phyloP scores from a whole-genome alignment of 2,113 vertebrate genomes.

The Osmerus mordax region DNA sequence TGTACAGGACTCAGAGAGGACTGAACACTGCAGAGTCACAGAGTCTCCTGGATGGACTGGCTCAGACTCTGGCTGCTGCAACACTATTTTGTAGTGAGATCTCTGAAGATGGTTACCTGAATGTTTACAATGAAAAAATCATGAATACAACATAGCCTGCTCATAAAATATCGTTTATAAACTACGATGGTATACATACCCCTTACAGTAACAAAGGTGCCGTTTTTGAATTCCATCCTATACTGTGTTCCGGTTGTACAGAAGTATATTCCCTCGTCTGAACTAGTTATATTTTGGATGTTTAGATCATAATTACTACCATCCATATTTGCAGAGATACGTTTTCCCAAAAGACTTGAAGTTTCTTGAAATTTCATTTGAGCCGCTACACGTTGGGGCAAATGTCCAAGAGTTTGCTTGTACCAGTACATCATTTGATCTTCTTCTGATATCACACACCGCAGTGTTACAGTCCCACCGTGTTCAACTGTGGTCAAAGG shows the following conservation, averaged over 20 bases:
- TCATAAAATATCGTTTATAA: background rate
- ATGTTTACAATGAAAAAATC: background rate
- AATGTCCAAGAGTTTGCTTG: background rate
- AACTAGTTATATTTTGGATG: background rate
- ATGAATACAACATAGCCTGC: no score
- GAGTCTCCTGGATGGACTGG: conserved; percentile 23
- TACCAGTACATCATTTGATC: background rate
- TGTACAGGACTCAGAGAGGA: conserved; percentile 12
- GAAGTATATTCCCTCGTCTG: conserved; percentile 2
- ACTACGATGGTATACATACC: background rate
- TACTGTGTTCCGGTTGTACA: background rate
- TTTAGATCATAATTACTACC: background rate
- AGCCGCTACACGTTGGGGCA: background rate
- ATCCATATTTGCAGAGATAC: background rate
- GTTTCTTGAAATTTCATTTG: background rate
- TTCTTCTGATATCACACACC: background rate
- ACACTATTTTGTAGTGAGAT: background rate
- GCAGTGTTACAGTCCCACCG: background rate
- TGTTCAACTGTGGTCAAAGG: background rate
- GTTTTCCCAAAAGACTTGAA: background rate
- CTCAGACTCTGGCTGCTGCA: conserved; percentile 10
- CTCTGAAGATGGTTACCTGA: background rate
- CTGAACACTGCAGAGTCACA: conserved; percentile 35
- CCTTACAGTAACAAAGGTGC: background rate
- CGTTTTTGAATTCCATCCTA: background rate